phyloP scores from a whole-genome alignment of 2,113 vertebrate genomes.

The Ariopsis seemanni region DNA sequence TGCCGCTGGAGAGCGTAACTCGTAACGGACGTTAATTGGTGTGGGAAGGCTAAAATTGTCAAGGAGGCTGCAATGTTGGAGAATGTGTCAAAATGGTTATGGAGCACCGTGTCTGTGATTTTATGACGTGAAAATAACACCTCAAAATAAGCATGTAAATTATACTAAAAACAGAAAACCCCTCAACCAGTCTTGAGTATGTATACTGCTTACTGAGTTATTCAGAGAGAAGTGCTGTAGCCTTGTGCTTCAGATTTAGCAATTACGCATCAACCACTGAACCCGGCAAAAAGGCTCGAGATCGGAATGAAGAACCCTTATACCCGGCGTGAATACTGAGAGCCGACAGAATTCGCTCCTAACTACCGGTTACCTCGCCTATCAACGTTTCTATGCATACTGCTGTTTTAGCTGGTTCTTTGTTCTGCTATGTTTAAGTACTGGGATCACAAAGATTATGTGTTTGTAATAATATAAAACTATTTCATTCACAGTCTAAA shows the following conservation, averaged over 20 bases:
- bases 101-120: conserved; percentile 22
- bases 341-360: conserved; percentile 12
- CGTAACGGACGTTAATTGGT: background rate
- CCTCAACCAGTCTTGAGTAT: conserved; percentile 20
- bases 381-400: background rate
- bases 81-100: conserved; percentile 33
- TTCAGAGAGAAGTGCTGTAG: conserved; percentile 14
- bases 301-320: conserved; percentile 8
- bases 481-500: conserved; percentile 35
- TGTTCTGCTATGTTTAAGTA: background rate
- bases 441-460: background rate
- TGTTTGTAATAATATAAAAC: background rate
- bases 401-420: background rate
- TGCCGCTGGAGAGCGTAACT: background rate
- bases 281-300: background rate
- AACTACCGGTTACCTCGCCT: conserved; percentile 2
- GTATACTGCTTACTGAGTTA: background rate
- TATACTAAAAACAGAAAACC: conserved; percentile 10
- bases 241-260: background rate
- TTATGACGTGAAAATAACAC: background rate
- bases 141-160: background rate
- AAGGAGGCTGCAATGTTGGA: background rate
- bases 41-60: too few species aligned
- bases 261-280: background rate
- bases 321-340: background rate